These are phyloP conservation scores for Drosophila punjabiensis DNA, from an alignment of 1,140 invertebrate genomes.

Conservation along the genomic window DNA sequence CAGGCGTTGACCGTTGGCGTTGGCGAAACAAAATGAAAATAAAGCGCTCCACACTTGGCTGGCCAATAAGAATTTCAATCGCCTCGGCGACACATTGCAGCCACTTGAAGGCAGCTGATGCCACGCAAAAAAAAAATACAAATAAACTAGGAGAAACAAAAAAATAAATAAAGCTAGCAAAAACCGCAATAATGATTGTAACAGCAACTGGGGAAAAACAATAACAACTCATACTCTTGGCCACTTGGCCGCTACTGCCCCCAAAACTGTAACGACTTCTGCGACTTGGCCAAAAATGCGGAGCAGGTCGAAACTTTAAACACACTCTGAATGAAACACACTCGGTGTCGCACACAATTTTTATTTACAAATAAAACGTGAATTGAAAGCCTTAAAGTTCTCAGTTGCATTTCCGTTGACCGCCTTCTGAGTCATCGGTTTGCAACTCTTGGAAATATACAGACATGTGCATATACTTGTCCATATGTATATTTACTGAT, in stretches of 20 bases:
- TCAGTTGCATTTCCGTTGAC: constrained; percentile 69
- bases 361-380: constrained; percentile 9
- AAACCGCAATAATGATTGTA: constrained; percentile 31
- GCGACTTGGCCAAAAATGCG: constrained; percentile 8
- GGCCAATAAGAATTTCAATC: constrained; percentile 51
- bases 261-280: constrained; percentile 30
- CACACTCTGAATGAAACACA: constrained; percentile 13
- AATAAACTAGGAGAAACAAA: constrained; percentile 3
- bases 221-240: constrained; percentile 45
- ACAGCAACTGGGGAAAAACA: constrained; percentile 38
- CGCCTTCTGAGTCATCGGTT: constrained; percentile 66
- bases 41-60: constrained; percentile 50
- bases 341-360: constrained; percentile 11
- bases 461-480: not conserved
- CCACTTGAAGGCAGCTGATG: constrained; percentile 67
- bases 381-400: constrained; percentile 34
- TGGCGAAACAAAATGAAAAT: constrained; percentile 46
- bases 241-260: constrained; percentile 11
- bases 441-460: constrained; percentile 3
- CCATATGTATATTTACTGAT: not conserved
- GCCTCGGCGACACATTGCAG: constrained; percentile 39
- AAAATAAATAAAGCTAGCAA: constrained; percentile 16
- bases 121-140: constrained; percentile 35
- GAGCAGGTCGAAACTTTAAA: not conserved
- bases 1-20: constrained; percentile 52